phyloP scores from a whole-genome alignment of 2,113 vertebrate species.

The Tringa solitaria region DNA sequence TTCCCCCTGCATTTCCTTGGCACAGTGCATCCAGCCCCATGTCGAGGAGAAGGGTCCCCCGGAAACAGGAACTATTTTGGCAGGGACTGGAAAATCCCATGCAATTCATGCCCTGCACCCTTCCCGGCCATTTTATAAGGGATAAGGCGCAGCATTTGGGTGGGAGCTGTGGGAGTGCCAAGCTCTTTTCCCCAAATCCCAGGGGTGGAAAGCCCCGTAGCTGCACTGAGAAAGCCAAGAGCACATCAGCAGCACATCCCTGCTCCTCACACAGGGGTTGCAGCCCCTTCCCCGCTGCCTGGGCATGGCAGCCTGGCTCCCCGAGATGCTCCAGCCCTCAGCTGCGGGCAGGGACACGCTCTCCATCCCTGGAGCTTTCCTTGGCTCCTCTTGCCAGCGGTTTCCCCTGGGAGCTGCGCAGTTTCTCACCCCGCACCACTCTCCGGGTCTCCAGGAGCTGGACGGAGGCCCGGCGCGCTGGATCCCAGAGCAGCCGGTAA shows the following conservation, averaged over 20 bases:
- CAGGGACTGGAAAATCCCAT: neutral
- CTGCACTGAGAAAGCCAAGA: neutral
- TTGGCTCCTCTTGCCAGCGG: rapidly evolving
- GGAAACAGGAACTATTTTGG: neutral
- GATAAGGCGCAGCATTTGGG: neutral
- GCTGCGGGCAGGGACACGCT: rapidly evolving
- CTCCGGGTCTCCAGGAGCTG: slow-evolving; percentile 45
- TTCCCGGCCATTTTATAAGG: neutral
- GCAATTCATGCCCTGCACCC: neutral
- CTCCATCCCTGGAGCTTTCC: neutral
- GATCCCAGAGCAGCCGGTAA: slow-evolving; percentile 31
- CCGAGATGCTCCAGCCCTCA: neutral
- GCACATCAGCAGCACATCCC: neutral
- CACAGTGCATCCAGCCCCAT: neutral
- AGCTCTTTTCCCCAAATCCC: neutral
- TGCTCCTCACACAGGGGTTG: rapidly evolving
- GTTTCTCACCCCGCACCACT: neutral
- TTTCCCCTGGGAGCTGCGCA: neutral
- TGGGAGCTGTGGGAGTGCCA: neutral
- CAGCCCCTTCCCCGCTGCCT: rapidly evolving
- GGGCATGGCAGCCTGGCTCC: neutral
- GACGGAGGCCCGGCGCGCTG: neutral
- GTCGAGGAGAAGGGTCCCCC: rapidly evolving
- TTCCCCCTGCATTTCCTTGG: neutral
- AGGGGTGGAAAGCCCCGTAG: neutral